A percentile compares a stretch with the other conserved stretches of the same genome.
phyloP scores from a whole-genome alignment of 2,113 vertebrate species.

The Stigmatopora argus region DNA sequence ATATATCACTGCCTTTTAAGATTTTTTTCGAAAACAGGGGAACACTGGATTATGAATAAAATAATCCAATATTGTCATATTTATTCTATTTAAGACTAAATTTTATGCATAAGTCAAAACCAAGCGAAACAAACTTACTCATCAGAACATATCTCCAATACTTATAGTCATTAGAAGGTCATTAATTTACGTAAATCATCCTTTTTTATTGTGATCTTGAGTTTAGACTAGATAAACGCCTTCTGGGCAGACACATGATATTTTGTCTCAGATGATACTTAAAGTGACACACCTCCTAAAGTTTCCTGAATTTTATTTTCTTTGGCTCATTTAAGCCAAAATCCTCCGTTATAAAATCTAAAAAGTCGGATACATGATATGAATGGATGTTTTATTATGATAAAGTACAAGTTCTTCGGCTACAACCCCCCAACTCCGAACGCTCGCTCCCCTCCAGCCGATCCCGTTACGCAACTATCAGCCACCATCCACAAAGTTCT shows the following conservation, averaged over 20 bases:
- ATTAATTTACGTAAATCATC: not conserved
- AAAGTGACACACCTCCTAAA: slow-evolving; percentile 27
- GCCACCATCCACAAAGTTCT: slow-evolving; percentile 15
- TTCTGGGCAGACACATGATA: not conserved
- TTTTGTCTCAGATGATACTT: not conserved
- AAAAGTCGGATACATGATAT: not conserved
- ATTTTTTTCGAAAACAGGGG: too few species aligned
- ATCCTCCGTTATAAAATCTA: not conserved
- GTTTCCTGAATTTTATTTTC: not conserved
- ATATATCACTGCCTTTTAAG: too few species aligned
- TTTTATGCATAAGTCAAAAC: not conserved
- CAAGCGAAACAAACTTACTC: not conserved
- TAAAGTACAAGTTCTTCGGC: slow-evolving; percentile 2
- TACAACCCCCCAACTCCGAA: slow-evolving; percentile 10
- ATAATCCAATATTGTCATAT: too few species aligned
- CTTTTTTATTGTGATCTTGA: not conserved
- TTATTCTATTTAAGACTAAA: too few species aligned
- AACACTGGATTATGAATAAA: too few species aligned
- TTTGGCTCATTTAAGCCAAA: not conserved
- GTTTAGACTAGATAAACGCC: not conserved
- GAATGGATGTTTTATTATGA: slow-evolving; percentile 8
- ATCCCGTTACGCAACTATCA: slow-evolving; percentile 29
- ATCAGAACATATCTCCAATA: not conserved
- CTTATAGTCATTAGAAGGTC: not conserved
- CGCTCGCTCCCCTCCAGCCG: slow-evolving; percentile 10